phyloP scores from a whole-genome alignment of 2,797 vertebrate genomes.

The Gallirallus australis region DNA sequence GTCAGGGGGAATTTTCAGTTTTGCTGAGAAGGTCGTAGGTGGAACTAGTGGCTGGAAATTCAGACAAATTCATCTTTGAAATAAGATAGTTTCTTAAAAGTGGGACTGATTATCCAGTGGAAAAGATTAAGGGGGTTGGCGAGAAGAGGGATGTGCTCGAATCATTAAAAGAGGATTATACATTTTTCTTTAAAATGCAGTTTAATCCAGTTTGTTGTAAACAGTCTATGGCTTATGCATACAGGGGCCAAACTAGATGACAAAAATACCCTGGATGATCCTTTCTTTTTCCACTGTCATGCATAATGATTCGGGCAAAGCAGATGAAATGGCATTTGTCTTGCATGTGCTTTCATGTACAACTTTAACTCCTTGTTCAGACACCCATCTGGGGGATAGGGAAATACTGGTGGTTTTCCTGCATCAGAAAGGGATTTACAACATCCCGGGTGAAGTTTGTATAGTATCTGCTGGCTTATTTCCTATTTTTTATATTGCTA shows the following conservation, averaged over 20 bases:
- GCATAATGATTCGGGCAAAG: background rate
- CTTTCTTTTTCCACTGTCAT: background rate
- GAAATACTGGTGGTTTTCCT: background rate
- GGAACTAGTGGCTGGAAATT: background rate
- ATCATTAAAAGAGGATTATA: background rate
- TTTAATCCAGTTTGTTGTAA: background rate
- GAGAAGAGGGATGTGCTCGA: background rate
- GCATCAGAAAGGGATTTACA: background rate
- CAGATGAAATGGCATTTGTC: background rate
- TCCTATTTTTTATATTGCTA: background rate
- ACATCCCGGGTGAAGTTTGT: background rate
- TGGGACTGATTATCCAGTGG: background rate
- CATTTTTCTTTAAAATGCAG: background rate
- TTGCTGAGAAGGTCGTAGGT: background rate
- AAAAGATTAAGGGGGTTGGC: background rate
- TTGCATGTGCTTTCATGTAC: background rate
- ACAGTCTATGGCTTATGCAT: background rate
- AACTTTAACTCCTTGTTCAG: background rate
- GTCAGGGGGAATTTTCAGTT: background rate
- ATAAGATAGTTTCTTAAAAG: background rate
- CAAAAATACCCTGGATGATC: background rate
- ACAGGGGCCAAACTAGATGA: background rate
- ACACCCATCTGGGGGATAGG: rapidly evolving
- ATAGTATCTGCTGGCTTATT: background rate
- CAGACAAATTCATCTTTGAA: background rate